Percentiles rank a stretch among this genome's conserved stretches.
Conservation (phyloP, 1,140 invertebrate species). For the Bombus ignitus region DNA sequence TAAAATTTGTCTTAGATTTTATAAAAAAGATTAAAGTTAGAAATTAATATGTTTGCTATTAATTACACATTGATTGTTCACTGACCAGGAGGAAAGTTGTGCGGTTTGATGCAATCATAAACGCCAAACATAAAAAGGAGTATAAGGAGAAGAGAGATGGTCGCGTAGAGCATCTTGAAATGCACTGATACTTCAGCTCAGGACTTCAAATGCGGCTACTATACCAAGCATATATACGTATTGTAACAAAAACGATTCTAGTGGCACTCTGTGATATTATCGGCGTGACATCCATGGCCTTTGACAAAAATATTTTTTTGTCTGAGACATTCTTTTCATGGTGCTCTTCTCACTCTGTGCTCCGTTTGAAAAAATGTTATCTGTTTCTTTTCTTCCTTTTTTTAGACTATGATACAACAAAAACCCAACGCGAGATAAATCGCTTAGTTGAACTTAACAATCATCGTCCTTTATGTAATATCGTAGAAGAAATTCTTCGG, state of each 20-base stretch:
- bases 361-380: neutral
- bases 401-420: neutral
- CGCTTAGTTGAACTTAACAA: neutral
- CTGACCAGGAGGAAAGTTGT: constrained; percentile 75
- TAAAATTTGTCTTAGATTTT: neutral
- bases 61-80: neutral
- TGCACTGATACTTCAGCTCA: constrained; percentile 16
- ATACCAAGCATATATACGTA: constrained; percentile 33
- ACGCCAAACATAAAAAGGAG: constrained; percentile 61
- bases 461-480: neutral
- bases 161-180: constrained; percentile 60
- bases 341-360: too few species aligned
- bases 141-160: constrained; percentile 50
- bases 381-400: neutral
- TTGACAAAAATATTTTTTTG: constrained; percentile 62
- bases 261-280: constrained; percentile 49
- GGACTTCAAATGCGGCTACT: constrained; percentile 15
- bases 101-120: constrained; percentile 71
- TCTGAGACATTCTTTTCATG: constrained; percentile 15
- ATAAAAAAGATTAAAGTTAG: neutral
- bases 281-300: constrained; percentile 43
- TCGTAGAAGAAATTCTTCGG: neutral
- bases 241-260: constrained; percentile 42
- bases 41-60: neutral
- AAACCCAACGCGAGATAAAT: neutral